A percentile compares a stretch with the other conserved stretches of the same genome.
These are phyloP conservation scores for Conchocele bisecta DNA, from an alignment of 2,888 invertebrate species.

Conservation along the genomic window DNA sequence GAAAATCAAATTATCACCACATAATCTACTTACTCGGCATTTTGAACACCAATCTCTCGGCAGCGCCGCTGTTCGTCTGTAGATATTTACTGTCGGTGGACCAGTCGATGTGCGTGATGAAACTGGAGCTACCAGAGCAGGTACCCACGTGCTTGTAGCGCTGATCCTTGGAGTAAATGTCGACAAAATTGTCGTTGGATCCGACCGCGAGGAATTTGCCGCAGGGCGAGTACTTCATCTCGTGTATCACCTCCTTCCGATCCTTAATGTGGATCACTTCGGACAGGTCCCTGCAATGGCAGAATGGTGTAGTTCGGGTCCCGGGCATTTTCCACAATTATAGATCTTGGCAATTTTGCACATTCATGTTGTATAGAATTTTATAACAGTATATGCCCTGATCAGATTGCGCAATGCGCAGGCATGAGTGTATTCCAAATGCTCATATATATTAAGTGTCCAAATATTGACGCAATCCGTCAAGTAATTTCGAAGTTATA, in stretches of 20 bases:
- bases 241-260: conserved; percentile 82
- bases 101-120: conserved; percentile 84
- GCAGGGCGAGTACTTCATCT: conserved; percentile 83
- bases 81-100: conserved; percentile 82
- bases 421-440: too few species aligned
- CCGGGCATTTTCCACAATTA: too few species aligned
- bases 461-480: too few species aligned
- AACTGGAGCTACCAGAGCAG: conserved; percentile 82
- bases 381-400: too few species aligned
- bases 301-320: too few species aligned
- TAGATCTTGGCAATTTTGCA: too few species aligned
- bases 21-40: conserved; percentile 76
- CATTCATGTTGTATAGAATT: too few species aligned
- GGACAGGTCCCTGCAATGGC: conserved; percentile 81
- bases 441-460: too few species aligned
- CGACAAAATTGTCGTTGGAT: conserved; percentile 83
- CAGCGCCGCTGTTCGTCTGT: conserved; percentile 83
- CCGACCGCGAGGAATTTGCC: conserved; percentile 83
- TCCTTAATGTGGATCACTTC: conserved; percentile 81
- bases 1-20: too few species aligned
- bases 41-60: conserved; percentile 81
- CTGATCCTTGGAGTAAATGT: conserved; percentile 81
- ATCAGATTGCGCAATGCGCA: too few species aligned
- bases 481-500: too few species aligned
- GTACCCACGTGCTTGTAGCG: conserved; percentile 80